phyloP scores from a whole-genome alignment of 2,888 invertebrate species.

The Uloborus plumipes region DNA sequence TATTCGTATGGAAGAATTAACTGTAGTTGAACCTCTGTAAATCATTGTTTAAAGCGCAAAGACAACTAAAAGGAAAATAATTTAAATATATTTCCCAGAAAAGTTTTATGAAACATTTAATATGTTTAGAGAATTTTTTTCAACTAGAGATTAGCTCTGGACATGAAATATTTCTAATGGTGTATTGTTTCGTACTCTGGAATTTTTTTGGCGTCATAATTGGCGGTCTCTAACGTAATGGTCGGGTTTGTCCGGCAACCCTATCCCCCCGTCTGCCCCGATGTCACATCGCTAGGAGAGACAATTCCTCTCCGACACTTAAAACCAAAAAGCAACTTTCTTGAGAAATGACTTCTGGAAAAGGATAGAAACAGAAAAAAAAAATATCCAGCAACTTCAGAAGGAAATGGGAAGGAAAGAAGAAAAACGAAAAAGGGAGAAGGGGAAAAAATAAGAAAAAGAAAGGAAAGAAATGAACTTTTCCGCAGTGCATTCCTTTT shows the following conservation, averaged over 20 bases:
- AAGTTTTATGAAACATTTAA: no score
- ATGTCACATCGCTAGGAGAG: constrained; percentile 63
- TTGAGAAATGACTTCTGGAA: constrained; percentile 63
- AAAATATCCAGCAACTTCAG: constrained; percentile 48
- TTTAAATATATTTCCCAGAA: no score
- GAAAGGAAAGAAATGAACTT: constrained; percentile 62
- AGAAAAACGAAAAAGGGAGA: constrained; percentile 28
- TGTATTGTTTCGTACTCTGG: no score
- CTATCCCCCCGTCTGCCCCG: constrained; percentile 38
- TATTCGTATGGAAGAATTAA: no score
- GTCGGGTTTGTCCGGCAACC: constrained; percentile 25
- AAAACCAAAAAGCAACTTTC: constrained; percentile 64
- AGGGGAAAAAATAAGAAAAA: constrained; percentile 17
- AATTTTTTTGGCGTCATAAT: constrained; percentile 46
- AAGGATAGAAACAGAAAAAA: constrained; percentile 44
- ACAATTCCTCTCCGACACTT: constrained; percentile 65
- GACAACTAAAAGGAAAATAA: no score
- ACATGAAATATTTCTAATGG: no score
- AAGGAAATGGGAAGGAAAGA: constrained; percentile 61
- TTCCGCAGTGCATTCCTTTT: constrained; percentile 63
- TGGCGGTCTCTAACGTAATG: constrained; percentile 33
- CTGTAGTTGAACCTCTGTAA: no score
- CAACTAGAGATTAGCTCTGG: no score
- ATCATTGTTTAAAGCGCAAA: no score
- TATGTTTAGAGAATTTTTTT: no score